Evolutionary conservation across 2,113 vertebrate genomes (phyloP).

Genomic region (Picathartes gymnocephalus): DNA sequence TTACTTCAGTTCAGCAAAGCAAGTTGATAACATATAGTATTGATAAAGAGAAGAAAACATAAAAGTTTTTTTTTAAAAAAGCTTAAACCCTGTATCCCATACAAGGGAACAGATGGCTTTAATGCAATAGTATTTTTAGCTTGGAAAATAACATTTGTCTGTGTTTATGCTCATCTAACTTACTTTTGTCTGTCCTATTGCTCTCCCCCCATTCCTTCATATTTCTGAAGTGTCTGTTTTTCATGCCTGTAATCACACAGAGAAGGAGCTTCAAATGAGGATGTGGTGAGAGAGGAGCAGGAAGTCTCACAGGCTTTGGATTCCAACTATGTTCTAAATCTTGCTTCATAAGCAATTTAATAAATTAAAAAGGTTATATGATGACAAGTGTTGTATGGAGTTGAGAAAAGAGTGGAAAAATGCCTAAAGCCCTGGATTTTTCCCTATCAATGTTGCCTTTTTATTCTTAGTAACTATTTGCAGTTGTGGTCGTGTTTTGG

Average conservation of each 20-base stretch:
- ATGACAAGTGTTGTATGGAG: neutral
- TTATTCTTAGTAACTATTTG: neutral
- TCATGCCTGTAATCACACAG: neutral
- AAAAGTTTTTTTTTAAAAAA: neutral
- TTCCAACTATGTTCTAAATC: neutral
- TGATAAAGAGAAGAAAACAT: neutral
- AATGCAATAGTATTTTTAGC: neutral
- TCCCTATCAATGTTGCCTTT: neutral
- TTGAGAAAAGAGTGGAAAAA: neutral
- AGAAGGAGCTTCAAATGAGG: conserved; percentile 38
- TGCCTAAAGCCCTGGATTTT: neutral
- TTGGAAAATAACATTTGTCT: neutral
- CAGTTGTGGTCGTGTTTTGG: neutral
- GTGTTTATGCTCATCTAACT: neutral
- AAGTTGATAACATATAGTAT: neutral
- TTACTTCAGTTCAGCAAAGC: neutral
- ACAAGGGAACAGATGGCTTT: neutral
- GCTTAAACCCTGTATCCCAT: neutral
- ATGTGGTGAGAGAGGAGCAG: conserved; percentile 25
- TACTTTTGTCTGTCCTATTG: neutral
- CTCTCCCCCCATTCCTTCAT: neutral
- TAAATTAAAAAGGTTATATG: neutral
- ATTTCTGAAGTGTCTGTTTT: conserved; percentile 6
- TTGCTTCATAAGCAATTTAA: conserved; percentile 15
- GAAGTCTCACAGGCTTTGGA: conserved; percentile 7